Evolutionary conservation across 2,888 invertebrate species (phyloP).

Genomic region (Epistrophella euchroma): DNA sequence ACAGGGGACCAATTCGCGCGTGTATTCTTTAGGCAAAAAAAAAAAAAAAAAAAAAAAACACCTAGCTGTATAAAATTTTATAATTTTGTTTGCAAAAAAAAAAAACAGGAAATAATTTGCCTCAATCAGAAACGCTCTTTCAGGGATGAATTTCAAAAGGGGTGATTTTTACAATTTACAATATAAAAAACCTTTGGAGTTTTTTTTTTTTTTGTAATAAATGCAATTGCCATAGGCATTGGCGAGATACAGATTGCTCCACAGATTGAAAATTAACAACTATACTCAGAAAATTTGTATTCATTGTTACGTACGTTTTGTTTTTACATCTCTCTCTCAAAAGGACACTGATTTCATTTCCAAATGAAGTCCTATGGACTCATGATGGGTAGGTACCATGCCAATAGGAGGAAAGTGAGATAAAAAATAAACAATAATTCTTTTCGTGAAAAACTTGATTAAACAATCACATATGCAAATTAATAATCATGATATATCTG

Average conservation of each 20-base stretch:
- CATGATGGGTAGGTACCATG: too few relatives aligned
- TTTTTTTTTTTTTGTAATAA: slow-evolving; percentile 8
- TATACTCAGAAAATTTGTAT: slow-evolving; percentile 43
- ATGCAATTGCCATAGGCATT: slow-evolving; percentile 18
- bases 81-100: slow-evolving; percentile 29
- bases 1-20: slow-evolving; percentile 70
- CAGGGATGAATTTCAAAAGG: neutral
- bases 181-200: slow-evolving; percentile 34
- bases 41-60: slow-evolving; percentile 30
- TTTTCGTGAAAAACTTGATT: slow-evolving; percentile 74
- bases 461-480: slow-evolving; percentile 82
- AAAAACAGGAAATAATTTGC: slow-evolving; percentile 17
- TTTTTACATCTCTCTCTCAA: slow-evolving; percentile 51
- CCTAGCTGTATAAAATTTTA: slow-evolving; percentile 1
- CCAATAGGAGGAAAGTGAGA: slow-evolving; percentile 32
- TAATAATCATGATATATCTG: slow-evolving; percentile 78
- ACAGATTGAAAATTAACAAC: slow-evolving; percentile 53
- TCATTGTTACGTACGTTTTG: slow-evolving; percentile 52
- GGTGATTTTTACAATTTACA: slow-evolving; percentile 66
- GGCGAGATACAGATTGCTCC: neutral
- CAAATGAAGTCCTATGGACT: neutral
- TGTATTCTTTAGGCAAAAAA: slow-evolving; percentile 35
- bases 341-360: neutral
- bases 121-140: slow-evolving; percentile 52
- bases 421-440: slow-evolving; percentile 63